Evolutionary conservation across 2,888 invertebrate genomes (phyloP).

Genomic region (Melinaea marsaeus): DNA sequence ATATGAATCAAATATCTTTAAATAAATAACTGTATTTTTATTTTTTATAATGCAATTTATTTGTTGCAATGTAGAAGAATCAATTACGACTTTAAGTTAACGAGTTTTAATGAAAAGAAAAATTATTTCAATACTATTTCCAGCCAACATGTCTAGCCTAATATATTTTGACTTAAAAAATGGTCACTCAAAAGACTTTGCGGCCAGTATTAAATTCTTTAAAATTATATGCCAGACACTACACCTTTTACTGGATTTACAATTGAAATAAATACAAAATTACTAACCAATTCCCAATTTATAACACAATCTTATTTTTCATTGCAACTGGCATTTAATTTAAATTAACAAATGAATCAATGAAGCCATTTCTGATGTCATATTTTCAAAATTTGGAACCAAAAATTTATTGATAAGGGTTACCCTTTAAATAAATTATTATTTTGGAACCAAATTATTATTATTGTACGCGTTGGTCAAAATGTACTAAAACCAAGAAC

Average conservation of each 20-base stretch:
- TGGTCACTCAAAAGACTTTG: constrained; percentile 1
- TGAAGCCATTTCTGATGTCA: constrained; percentile 40
- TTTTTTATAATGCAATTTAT: too few species aligned
- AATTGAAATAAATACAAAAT: constrained; percentile 25
- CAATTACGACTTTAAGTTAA: not conserved
- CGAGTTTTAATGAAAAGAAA: not conserved
- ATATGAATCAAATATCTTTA: too few species aligned
- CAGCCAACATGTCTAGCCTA: constrained; percentile 1
- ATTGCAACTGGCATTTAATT: constrained; percentile 57
- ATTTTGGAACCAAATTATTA: too few species aligned
- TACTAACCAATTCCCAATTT: constrained; percentile 43
- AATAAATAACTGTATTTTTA: too few species aligned
- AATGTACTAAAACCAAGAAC: too few species aligned
- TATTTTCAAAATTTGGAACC: constrained; percentile 37
- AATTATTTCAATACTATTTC: constrained; percentile 1
- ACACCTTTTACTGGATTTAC: not conserved
- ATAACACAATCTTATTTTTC: constrained; percentile 41
- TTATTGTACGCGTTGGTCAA: too few species aligned
- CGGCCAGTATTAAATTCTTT: constrained; percentile 19
- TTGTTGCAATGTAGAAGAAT: too few species aligned
- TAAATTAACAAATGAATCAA: constrained; percentile 60
- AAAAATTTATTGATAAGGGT: constrained; percentile 3
- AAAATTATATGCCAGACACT: not conserved
- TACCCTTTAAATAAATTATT: not conserved
- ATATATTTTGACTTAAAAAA: constrained; percentile 3